phyloP scores from a whole-genome alignment of 1,140 invertebrate species.

The Patella vulgata region DNA sequence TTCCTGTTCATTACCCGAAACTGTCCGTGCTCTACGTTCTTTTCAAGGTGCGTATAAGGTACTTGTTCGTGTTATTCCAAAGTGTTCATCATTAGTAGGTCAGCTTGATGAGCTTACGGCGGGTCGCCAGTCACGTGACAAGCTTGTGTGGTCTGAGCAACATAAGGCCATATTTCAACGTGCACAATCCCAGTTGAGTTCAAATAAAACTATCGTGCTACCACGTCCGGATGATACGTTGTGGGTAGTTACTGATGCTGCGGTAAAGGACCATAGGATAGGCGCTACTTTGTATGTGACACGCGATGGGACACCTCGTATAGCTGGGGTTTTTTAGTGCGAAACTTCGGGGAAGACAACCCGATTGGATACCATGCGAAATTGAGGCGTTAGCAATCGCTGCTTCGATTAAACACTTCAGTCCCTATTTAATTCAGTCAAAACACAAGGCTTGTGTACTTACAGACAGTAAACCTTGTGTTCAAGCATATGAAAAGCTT shows the following conservation, averaged over 20 bases:
- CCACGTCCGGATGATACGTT: slow-evolving; percentile 23
- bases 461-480: slow-evolving; percentile 41
- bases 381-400: slow-evolving; percentile 35
- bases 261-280: slow-evolving; percentile 16
- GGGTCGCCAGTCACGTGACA: slow-evolving; percentile 13
- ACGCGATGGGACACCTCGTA: slow-evolving; percentile 5
- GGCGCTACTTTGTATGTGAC: slow-evolving; percentile 32
- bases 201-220: slow-evolving; percentile 26
- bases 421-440: slow-evolving; percentile 32
- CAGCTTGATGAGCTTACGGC: slow-evolving; percentile 5
- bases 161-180: slow-evolving; percentile 3
- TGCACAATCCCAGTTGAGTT: slow-evolving; percentile 5
- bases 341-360: slow-evolving; percentile 21
- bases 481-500: slow-evolving; percentile 35
- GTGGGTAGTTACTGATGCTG: slow-evolving; percentile 40
- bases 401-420: slow-evolving; percentile 33
- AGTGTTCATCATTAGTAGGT: slow-evolving; percentile 6
- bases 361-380: slow-evolving; percentile 40
- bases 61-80: slow-evolving; percentile 13
- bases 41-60: slow-evolving; percentile 37
- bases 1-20: slow-evolving; percentile 7
- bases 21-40: slow-evolving; percentile 8
- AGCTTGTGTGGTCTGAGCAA: slow-evolving; percentile 15
- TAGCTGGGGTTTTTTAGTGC: slow-evolving; percentile 39
- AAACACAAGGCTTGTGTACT: slow-evolving; percentile 18